Evolutionary conservation across 2,113 vertebrate species (phyloP).

Genomic region (Taurulus bubalis): DNA sequence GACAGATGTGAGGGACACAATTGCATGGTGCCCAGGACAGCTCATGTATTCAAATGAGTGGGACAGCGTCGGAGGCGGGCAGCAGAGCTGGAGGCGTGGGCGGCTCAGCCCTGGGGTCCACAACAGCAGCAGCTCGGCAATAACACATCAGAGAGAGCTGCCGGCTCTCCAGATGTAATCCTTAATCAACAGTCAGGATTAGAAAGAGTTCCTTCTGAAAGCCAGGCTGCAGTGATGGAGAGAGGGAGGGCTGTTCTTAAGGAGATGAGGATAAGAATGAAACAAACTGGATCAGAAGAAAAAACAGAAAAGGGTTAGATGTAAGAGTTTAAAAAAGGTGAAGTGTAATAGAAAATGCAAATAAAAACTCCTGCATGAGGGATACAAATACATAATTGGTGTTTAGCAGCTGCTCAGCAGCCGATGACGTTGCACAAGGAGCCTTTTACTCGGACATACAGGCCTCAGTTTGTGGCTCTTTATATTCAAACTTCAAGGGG

Average conservation of each 20-base stretch:
- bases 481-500: slow-evolving; percentile 26
- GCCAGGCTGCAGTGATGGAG: neutral
- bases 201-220: slow-evolving; percentile 50
- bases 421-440: slow-evolving; percentile 9
- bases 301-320: neutral
- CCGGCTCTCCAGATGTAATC: slow-evolving; percentile 61
- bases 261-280: slow-evolving; percentile 10
- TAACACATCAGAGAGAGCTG: slow-evolving; percentile 35
- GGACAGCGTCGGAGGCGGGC: slow-evolving; percentile 35
- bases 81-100: neutral
- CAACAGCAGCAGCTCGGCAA: slow-evolving; percentile 35
- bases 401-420: slow-evolving; percentile 17
- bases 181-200: slow-evolving; percentile 73
- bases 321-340: neutral
- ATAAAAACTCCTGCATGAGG: neutral
- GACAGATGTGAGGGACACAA: slow-evolving; percentile 25
- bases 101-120: neutral
- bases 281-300: slow-evolving; percentile 23
- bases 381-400: slow-evolving; percentile 7
- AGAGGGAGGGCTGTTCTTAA: too few species aligned
- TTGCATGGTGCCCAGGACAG: slow-evolving; percentile 53
- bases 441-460: neutral
- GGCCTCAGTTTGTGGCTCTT: neutral
- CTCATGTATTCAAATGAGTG: slow-evolving; percentile 54
- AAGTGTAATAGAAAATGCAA: slow-evolving; percentile 24